Evolutionary conservation across 2,113 vertebrate species (phyloP).

Genomic region (Melanostigma gelatinosum): DNA sequence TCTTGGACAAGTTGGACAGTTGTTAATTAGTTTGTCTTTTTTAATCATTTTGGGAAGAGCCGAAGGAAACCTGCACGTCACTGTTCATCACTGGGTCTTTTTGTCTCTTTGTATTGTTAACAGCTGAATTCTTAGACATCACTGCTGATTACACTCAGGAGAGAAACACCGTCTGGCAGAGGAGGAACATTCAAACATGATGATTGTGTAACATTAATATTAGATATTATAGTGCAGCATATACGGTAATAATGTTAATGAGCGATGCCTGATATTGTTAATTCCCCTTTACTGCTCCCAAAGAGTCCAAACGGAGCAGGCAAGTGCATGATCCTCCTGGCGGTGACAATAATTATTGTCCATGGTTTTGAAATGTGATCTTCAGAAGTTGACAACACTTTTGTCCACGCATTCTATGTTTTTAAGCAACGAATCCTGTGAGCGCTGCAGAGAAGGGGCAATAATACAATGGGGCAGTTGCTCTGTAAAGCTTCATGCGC

Average conservation of each 20-base stretch:
- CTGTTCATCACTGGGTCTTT: conserved; percentile 37
- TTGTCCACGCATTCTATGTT: neutral
- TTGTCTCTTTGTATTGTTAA: conserved; percentile 23
- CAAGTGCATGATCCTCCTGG: too few species aligned
- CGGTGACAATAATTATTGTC: neutral
- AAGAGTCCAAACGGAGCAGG: neutral
- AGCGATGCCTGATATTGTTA: neutral
- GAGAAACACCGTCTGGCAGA: conserved; percentile 7
- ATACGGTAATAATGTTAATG: neutral
- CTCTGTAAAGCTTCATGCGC: neutral
- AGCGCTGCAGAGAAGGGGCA: neutral
- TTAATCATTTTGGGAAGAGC: conserved; percentile 39
- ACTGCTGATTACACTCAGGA: conserved; percentile 22
- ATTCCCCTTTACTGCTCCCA: neutral
- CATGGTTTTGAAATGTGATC: neutral
- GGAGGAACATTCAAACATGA: conserved; percentile 15
- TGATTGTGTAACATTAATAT: neutral
- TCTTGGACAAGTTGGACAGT: conserved; percentile 42
- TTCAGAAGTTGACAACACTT: neutral
- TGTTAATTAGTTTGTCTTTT: conserved; percentile 63
- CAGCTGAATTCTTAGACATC: conserved; percentile 37
- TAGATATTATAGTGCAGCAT: neutral
- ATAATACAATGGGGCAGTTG: neutral
- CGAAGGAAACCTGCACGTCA: conserved; percentile 41
- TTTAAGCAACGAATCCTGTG: neutral